Conservation (phyloP, 2,113 vertebrate species). For the Casuarius casuarius region DNA sequence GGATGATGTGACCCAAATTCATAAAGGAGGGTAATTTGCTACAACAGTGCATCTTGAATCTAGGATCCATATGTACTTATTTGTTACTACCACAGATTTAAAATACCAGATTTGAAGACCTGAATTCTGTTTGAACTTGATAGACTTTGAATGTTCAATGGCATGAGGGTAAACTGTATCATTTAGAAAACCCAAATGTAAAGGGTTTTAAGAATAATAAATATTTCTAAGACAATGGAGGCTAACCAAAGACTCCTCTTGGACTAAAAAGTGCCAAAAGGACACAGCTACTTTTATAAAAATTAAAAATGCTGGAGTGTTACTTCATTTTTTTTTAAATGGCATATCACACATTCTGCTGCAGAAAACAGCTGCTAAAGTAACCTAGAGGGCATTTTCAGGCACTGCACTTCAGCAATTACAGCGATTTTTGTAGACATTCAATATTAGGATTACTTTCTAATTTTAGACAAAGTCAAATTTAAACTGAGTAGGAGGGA, state of each 20-base stretch:
- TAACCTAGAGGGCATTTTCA: constrained; percentile 60
- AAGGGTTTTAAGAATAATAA: constrained; percentile 40
- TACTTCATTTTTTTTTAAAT: constrained; percentile 13
- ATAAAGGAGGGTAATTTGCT: constrained; percentile 51
- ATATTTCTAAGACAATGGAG: constrained; percentile 40
- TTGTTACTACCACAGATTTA: constrained; percentile 20
- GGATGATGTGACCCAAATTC: constrained; percentile 70
- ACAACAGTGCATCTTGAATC: constrained; percentile 30
- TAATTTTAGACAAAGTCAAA: constrained; percentile 49
- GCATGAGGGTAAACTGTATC: constrained; percentile 1
- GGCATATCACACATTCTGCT: constrained; percentile 19
- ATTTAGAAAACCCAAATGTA: constrained; percentile 30
- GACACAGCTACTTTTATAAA: constrained; percentile 9
- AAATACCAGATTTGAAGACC: constrained; percentile 27
- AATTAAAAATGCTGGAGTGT: not conserved
- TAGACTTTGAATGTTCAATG: constrained; percentile 17
- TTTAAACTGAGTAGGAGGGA: constrained; percentile 48
- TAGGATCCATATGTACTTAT: not conserved
- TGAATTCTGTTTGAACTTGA: constrained; percentile 16
- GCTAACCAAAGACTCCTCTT: not conserved
- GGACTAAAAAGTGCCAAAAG: constrained; percentile 18
- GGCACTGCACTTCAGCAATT: constrained; percentile 51
- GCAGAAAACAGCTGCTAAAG: constrained; percentile 31
- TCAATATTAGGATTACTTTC: constrained; percentile 37
- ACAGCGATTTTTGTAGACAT: constrained; percentile 54